phyloP scores from a whole-genome alignment of 2,113 vertebrate species.

The Hippoglossus stenolepis region DNA sequence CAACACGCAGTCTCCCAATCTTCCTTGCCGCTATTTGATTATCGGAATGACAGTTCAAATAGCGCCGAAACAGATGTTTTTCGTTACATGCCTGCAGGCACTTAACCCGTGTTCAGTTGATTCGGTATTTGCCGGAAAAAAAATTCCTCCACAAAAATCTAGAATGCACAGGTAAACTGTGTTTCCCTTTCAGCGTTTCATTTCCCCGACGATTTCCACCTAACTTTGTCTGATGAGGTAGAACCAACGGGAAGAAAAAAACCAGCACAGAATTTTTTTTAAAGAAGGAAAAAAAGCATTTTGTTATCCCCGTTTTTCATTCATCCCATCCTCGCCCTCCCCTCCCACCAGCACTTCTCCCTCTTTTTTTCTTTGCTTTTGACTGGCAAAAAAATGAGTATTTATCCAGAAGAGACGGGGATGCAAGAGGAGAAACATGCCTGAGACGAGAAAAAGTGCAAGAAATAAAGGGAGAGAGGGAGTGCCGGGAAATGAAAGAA shows the following conservation, averaged over 20 bases:
- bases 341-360: slow-evolving; percentile 6
- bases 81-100: background rate
- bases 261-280: background rate
- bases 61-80: background rate
- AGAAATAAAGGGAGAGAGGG: slow-evolving; percentile 42
- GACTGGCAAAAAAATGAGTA: slow-evolving; percentile 41
- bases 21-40: background rate
- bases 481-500: slow-evolving; percentile 46
- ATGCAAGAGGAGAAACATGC: slow-evolving; percentile 52
- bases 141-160: slow-evolving; percentile 6
- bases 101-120: slow-evolving; percentile 31
- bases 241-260: slow-evolving; percentile 1
- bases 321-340: background rate
- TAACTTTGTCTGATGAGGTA: slow-evolving; percentile 46
- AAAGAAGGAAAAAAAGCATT: background rate
- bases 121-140: slow-evolving; percentile 15
- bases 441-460: slow-evolving; percentile 32
- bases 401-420: slow-evolving; percentile 50
- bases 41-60: background rate
- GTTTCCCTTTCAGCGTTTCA: slow-evolving; percentile 38
- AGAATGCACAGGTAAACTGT: slow-evolving; percentile 19
- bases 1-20: background rate
- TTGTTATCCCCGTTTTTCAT: slow-evolving; percentile 11
- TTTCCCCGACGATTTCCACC: slow-evolving; percentile 27
- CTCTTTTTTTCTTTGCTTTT: slow-evolving; percentile 41